Evolutionary conservation across 1,140 invertebrate genomes (phyloP), one percentile per base, ranked within the genome.

Genomic region (Dreissena polymorpha): DNA sequence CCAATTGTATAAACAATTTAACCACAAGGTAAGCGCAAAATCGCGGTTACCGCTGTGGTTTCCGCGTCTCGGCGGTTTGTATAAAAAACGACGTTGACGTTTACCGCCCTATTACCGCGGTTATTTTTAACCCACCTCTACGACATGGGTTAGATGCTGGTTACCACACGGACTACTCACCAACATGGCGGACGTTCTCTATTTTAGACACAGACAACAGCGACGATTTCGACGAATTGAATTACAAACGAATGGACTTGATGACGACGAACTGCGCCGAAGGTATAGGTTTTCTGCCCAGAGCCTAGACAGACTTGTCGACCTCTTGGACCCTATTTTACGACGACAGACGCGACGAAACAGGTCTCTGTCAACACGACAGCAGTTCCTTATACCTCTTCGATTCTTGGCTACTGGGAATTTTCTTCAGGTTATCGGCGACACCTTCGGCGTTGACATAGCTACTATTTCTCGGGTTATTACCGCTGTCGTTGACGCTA

Each of bases 381-480:
- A 79, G 57, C 86, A 86, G 50, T 29, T 86, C 0, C n/a, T 86
- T 8, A 79, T 83, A 21, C 70, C 85, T 10, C 64, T 87, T 3
- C 27, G 85, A 23, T 86, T 86, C 76, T 87, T 65, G 79, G 85
- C 86, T 2, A 63, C 50, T 60, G 86, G 84, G 10, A 60, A 21
- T 29, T 87, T 83, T 76, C 69, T 85, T 10, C 67, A 75, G 18
- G 71, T 86, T 10, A 80, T 87, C n/a, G 84, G 79, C 0, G 82
- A 87, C 53, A 87, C 79, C 16, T 73, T 85, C 27, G 72, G 83
- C 18, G 23, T 80, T 1, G 85, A 84, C 39, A 84, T 74, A 23
- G 55, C 55, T 12, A 81, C 83, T 18, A 69, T 84, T 6, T 74
- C 60, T 8, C 18, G 76, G n/a, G 60, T 70, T 23, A 67, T 86